Evolutionary conservation across 30 jellyfish, hydroid and myxozoan genomes (phyloP).

Genomic region (Rhopilema esculentum): DNA sequence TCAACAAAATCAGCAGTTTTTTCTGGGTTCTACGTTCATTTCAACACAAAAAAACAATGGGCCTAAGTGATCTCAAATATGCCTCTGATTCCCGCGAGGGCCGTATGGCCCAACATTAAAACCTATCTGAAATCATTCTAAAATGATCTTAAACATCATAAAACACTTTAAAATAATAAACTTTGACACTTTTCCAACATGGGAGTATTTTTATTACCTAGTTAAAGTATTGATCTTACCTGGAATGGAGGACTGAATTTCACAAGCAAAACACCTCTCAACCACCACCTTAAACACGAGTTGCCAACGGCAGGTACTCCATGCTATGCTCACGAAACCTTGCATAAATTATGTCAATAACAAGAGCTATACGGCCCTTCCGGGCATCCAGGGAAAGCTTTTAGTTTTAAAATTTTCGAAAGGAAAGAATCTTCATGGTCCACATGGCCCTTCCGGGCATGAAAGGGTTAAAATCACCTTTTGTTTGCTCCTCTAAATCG

Average conservation of each 20-base stretch:
- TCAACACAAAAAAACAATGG: background rate
- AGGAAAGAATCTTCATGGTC: conserved; percentile 16
- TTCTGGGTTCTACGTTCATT: conserved; percentile 13
- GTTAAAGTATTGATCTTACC: conserved; percentile 9
- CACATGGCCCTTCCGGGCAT: conserved; percentile 29
- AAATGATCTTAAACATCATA: background rate
- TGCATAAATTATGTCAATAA: conserved; percentile 8
- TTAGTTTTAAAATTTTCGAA: conserved; percentile 1
- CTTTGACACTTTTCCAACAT: conserved; percentile 16
- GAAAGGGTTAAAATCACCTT: conserved; percentile 16
- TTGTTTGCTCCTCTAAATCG: too few species aligned
- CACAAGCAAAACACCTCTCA: background rate
- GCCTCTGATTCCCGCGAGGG: conserved; percentile 1
- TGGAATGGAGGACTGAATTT: background rate
- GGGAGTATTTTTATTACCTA: background rate
- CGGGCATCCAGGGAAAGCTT: conserved; percentile 19
- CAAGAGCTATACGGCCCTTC: conserved; percentile 22
- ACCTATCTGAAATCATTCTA: background rate
- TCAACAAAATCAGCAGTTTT: conserved; percentile 12
- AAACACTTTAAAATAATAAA: background rate
- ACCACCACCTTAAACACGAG: conserved; percentile 27
- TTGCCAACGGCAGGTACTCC: conserved; percentile 21
- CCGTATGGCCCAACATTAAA: background rate
- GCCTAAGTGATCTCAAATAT: conserved; percentile 12
- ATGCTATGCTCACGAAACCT: conserved; percentile 17